Percentiles rank a stretch among this genome's conserved stretches.
phyloP scores from a whole-genome alignment of 1,140 invertebrate genomes.

The Neocloeon triangulifer region DNA sequence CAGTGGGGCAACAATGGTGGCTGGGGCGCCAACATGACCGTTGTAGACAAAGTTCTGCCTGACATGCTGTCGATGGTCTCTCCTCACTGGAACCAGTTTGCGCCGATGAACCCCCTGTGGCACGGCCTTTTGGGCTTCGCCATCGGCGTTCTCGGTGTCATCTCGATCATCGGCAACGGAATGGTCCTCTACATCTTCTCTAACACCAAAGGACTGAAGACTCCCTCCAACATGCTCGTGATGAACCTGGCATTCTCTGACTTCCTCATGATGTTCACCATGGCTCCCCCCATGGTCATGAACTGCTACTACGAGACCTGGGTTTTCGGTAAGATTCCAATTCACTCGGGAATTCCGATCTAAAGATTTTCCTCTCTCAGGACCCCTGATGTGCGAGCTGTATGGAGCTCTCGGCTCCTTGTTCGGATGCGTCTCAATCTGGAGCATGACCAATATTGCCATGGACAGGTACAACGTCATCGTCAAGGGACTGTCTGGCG shows the following conservation, averaged over 20 bases:
- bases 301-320: conserved; percentile 74
- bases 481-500: conserved; percentile 49
- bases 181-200: conserved; percentile 72
- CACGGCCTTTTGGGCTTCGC: conserved; percentile 52
- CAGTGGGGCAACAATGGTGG: conserved; percentile 6
- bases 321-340: conserved; percentile 37
- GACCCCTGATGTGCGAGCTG: conserved; percentile 56
- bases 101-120: conserved; percentile 56
- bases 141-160: conserved; percentile 42
- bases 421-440: conserved; percentile 58
- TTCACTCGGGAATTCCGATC: too few relatives aligned
- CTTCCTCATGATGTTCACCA: conserved; percentile 65
- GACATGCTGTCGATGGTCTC: conserved; percentile 53
- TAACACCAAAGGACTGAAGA: conserved; percentile 47
- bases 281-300: conserved; percentile 64
- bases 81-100: conserved; percentile 48
- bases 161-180: conserved; percentile 54
- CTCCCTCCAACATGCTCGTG: conserved; percentile 63
- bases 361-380: conserved; percentile 13
- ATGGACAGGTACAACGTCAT: conserved; percentile 70
- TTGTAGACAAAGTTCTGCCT: conserved; percentile 43
- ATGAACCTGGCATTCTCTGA: conserved; percentile 73
- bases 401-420: conserved; percentile 57
- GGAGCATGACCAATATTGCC: conserved; percentile 62
- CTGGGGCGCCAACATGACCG: conserved; percentile 33